Conservation (phyloP, 2,888 invertebrate species). For the Lacanobia wlatinum region DNA sequence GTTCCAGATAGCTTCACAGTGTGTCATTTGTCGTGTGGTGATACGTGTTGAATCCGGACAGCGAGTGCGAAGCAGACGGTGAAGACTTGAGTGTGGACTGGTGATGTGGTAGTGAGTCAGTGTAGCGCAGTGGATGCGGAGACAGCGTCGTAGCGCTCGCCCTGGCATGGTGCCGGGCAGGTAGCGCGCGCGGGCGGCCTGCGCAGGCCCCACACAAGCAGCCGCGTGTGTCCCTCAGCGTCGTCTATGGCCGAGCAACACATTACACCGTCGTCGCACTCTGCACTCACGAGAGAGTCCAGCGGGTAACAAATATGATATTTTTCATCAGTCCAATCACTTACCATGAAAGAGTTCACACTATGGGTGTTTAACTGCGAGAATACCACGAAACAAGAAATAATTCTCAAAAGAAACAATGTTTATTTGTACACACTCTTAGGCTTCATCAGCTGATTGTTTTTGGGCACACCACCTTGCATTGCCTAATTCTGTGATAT, state of each 20-base stretch:
- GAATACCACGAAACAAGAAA: constrained; percentile 4
- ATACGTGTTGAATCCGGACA: constrained; percentile 68
- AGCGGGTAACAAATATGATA: constrained; percentile 80
- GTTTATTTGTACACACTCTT: background rate
- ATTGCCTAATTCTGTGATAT: constrained; percentile 39
- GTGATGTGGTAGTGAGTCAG: constrained; percentile 75
- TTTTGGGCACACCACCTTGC: constrained; percentile 35
- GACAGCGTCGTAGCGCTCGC: constrained; percentile 84
- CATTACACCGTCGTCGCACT: constrained; percentile 94
- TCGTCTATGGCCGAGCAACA: constrained; percentile 98
- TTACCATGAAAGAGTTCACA: background rate
- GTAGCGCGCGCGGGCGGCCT: constrained; percentile 91
- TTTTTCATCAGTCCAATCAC: background rate
- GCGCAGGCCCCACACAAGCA: constrained; percentile 90
- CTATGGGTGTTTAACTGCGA: background rate
- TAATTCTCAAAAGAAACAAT: constrained; percentile 16
- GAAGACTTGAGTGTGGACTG: constrained; percentile 70
- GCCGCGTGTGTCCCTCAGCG: constrained; percentile 93
- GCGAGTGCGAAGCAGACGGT: constrained; percentile 70
- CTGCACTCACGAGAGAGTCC: constrained; percentile 93
- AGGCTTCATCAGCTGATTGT: constrained; percentile 47
- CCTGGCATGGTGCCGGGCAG: constrained; percentile 91
- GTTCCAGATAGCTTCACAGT: constrained; percentile 85
- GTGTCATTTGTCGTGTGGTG: constrained; percentile 74
- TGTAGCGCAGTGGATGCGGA: constrained; percentile 83